Conservation (phyloP, 1,140 invertebrate genomes). For the Nomia melanderi region DNA sequence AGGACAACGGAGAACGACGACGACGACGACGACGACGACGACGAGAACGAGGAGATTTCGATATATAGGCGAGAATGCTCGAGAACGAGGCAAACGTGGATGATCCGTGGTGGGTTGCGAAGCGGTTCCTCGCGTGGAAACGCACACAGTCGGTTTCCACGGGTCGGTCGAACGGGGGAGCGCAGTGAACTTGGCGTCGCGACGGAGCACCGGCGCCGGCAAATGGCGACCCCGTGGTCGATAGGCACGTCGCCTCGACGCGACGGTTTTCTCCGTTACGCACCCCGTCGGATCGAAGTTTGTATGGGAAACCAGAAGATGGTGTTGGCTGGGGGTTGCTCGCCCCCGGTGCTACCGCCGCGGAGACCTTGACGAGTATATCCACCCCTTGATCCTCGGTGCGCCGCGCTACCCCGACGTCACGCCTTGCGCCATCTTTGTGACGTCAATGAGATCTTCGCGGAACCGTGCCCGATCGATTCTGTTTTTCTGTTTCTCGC, state of each 20-base stretch:
- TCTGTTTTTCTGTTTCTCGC: conserved; percentile 7
- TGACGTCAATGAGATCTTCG: conserved; percentile 51
- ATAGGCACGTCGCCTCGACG: conserved; percentile 48
- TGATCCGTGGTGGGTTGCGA: background rate
- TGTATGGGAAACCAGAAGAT: conserved; percentile 48
- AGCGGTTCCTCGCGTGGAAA: conserved; percentile 39
- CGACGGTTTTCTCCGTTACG: conserved; percentile 45
- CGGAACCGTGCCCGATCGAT: conserved; percentile 37
- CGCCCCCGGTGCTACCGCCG: background rate
- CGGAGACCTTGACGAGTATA: conserved; percentile 43
- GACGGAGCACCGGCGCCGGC: conserved; percentile 66
- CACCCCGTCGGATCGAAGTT: conserved; percentile 26
- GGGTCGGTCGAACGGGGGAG: conserved; percentile 53
- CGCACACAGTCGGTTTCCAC: conserved; percentile 35
- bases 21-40: background rate
- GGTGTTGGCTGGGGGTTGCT: conserved; percentile 47
- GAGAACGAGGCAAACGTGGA: conserved; percentile 1
- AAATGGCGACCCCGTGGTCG: conserved; percentile 68
- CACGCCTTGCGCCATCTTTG: conserved; percentile 23
- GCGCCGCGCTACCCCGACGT: background rate
- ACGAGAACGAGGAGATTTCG: background rate
- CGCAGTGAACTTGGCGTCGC: conserved; percentile 71
- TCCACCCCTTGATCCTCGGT: too few species aligned
- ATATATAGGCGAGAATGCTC: conserved; percentile 10
- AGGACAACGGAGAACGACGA: background rate